Evolutionary conservation across 2,797 vertebrate species (phyloP), one percentile per base, ranked within the genome.

Genomic region (Sebastiscus tertius): DNA sequence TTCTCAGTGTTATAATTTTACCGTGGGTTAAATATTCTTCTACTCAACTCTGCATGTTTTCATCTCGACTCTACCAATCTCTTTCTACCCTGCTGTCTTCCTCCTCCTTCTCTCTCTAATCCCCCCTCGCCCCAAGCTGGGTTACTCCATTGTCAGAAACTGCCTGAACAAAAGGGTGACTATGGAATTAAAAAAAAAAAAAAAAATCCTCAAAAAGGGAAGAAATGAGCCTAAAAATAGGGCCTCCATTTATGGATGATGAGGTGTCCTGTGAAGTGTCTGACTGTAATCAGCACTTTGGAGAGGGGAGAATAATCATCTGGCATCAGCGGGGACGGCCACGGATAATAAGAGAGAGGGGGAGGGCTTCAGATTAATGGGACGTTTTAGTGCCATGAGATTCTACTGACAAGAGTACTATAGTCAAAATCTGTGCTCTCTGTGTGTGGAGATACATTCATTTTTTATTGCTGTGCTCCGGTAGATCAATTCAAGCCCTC

Each of bases 261-360:
- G 80, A 89, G 73, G 83, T 86, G 75, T 82, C 80, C 83, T 80
- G 75, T 91, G 77, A 89, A 87, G 78, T 82, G 73, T 52, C 62
- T 87, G 73, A 84, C 78, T 89, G 75, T 84, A 88, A 90, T 93
- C 83, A 90, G 86, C 75, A 79, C 77, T 79, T 87, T 72, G 60
- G 74, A 77, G 66, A 84, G 26, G 46, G 72, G 26, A 79, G 79
- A 82, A 85, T 80, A 83, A 89, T 91, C 77, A 87, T 82, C 58
- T 60, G 42, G 60, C 73, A 81, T 84, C 77, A 72, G 31, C 14
- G 6, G 59, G 72, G 68, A 86, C 3, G 16, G 69, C 65, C 39
- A 42, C 80, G 62, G 74, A 85, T 77, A 75, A 78, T 75, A 78
- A 60, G n/a, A 60, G 55, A 52, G 24, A 49, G 20, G 27, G 52